These are phyloP conservation scores for Ceratotherium simum DNA, from an alignment of 2,113 vertebrate species.

Conservation along the genomic window DNA sequence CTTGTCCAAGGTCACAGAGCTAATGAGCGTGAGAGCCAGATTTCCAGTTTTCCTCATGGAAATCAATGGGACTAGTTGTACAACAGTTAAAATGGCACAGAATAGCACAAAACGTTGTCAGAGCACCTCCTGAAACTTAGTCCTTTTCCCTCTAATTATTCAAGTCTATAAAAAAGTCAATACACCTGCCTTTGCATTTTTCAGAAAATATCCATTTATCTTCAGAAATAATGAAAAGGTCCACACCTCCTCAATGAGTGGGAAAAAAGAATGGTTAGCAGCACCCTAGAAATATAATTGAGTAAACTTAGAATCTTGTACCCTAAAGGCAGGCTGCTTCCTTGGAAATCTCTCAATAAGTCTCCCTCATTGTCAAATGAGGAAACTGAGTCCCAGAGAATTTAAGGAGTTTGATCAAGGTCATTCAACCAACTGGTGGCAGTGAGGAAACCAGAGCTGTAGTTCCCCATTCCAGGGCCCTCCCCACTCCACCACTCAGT, in stretches of 20 bases:
- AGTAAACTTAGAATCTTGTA: not conserved
- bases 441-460: not conserved
- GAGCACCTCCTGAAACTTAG: not conserved
- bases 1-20: not conserved
- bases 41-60: not conserved
- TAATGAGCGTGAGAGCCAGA: not conserved
- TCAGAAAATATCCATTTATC: not conserved
- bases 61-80: not conserved
- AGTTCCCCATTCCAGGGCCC: not conserved
- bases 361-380: not conserved
- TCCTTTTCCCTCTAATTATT: not conserved
- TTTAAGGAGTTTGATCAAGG: not conserved
- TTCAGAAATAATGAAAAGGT: not conserved
- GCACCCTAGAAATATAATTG: not conserved
- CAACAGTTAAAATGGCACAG: not conserved
- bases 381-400: slow-evolving; percentile 12
- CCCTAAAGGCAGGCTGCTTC: not conserved
- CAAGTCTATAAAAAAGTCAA: not conserved
- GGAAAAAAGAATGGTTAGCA: not conserved
- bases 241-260: not conserved
- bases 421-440: not conserved
- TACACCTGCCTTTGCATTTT: not conserved
- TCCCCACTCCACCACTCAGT: too few species aligned
- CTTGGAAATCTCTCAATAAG: not conserved
- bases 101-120: not conserved